phyloP scores from a whole-genome alignment of 2,888 invertebrate genomes.

The Apodemia duryi region DNA sequence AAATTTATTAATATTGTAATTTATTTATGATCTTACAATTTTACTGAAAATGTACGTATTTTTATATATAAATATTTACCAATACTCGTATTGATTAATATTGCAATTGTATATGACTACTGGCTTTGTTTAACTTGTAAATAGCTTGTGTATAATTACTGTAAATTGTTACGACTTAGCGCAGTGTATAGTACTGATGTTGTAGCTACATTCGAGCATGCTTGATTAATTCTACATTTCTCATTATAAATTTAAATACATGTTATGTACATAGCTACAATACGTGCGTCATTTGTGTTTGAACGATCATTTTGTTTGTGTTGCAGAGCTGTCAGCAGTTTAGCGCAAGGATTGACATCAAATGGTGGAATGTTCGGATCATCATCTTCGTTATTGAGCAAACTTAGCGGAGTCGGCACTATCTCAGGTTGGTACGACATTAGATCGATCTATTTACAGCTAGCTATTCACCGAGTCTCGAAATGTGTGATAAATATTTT shows the following conservation, averaged over 20 bases:
- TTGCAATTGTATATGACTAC: background rate
- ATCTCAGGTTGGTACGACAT: conserved; percentile 67
- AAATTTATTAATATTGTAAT: no score
- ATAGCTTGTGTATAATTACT: conserved; percentile 36
- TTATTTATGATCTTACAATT: no score
- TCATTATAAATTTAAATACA: conserved; percentile 32
- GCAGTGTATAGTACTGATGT: conserved; percentile 49
- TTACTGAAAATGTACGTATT: no score
- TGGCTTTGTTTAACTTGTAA: background rate
- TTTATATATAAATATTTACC: no score
- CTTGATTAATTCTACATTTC: conserved; percentile 35
- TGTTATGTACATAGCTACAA: conserved; percentile 20
- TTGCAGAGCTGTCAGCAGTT: conserved; percentile 76
- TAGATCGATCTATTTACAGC: conserved; percentile 32
- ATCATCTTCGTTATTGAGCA: conserved; percentile 82
- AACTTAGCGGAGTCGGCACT: conserved; percentile 72
- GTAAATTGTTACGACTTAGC: conserved; percentile 40
- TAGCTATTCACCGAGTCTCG: conserved; percentile 23
- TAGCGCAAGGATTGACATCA: conserved; percentile 80
- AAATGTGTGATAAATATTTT: background rate
- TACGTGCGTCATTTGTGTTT: conserved; percentile 27
- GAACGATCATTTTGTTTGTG: conserved; percentile 40
- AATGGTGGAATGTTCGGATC: conserved; percentile 87
- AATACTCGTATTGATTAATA: background rate
- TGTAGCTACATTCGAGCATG: conserved; percentile 45